Base-by-base conservation (phyloP, 2,888 invertebrate species). In the Torymus texanus region DNA sequence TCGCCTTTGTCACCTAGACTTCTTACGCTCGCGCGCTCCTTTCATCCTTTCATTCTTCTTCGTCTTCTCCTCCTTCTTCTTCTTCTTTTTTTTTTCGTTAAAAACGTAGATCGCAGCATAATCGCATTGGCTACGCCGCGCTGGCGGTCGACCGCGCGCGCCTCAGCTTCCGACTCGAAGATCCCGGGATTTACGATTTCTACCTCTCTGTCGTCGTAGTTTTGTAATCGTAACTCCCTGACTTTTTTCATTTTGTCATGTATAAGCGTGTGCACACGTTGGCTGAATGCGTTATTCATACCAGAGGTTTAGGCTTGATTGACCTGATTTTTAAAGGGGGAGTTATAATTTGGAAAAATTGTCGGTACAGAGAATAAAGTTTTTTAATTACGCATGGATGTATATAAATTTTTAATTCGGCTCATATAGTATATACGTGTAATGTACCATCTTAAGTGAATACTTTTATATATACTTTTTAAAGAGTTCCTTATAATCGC, bases 41-140 rank as follows among this genome's bases (percentile, higher is more conserved):
- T 24, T 55, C 29, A 29, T 29, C 16, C 63, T 63, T 63, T 21
- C 21, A 21, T 21, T 21, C 21, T 21, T 18, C 18, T 18, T n/a
- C n/a, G 29, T 51, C 11, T 59, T 18, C 59, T 50, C 18, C 13
- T 41, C 24, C 76, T 11, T 12, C 58, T 16, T 41, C 41, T 61
- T 41, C 12, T 13, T 59, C 24, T 70, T 14, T 24, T 56, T 29
- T 50, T 53, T 24, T 67, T 74, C 61, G 56, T 41, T 16, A 67
- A 76, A 67, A 58, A 62, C 41, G 68, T n/a, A 74, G 74, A 62
- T 51, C 58, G 71, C 24, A 77, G 76, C 21, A 71, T 87, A 88
- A 88, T 88, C 88, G 84, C 85, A 85, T 88, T 87, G 86, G 88
- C 83, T 84, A 87, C 88, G 86, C 84, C 70, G 75, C 75, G 82